Base-by-base conservation (phyloP, 2,113 vertebrate species). In the Turdus rufiventris region DNA sequence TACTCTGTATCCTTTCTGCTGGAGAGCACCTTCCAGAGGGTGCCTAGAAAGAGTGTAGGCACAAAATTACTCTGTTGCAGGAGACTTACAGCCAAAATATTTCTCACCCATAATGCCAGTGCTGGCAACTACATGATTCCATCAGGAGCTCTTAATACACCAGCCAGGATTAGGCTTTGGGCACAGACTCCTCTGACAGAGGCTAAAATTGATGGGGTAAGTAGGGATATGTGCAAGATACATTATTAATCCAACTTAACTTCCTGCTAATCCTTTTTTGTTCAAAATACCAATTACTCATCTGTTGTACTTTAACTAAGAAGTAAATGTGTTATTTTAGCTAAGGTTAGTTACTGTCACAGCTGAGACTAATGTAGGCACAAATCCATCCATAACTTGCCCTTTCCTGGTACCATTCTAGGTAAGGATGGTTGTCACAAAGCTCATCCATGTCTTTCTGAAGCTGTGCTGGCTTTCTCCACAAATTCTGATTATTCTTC, bases 1-100 rank as follows among this genome's bases (percentile, higher is more conserved):
- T 8, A 7, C 28, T 58, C 25, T 0, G 0, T 26, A 26, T 51
- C 56, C 77, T 51, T 67, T 48, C 42, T 9, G 0, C 21, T 31
- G n/a, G 68, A 71, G 17, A 72, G 7, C 16, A n/a, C 9, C 40
- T 91, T 51, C 21, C 28, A 67, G 16, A 61, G 23, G 12, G n/a
- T 43, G 42, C 21, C 63, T 81, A 45, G 33, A 57, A 54, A 80
- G 40, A 40, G 9, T 25, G 13, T 16, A 21, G 63, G 42, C 28
- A 50, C 68, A 62, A 11, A 47, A 61, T 23, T 50, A 14, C 73
- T 50, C 29, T 45, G 19, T 42, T 42, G 45, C 8, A 47, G 26
- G 53, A 67, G 25, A 9, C 20, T 56, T 60, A 5, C 1, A 58
- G 61, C 8, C 47, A 67, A 54, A 51, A 8, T 10, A 4, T 58